A percentile compares a stretch with the other conserved stretches of the same genome.
Evolutionary conservation across 2,888 invertebrate genomes (phyloP).

Genomic region (Athetis lepigone): DNA sequence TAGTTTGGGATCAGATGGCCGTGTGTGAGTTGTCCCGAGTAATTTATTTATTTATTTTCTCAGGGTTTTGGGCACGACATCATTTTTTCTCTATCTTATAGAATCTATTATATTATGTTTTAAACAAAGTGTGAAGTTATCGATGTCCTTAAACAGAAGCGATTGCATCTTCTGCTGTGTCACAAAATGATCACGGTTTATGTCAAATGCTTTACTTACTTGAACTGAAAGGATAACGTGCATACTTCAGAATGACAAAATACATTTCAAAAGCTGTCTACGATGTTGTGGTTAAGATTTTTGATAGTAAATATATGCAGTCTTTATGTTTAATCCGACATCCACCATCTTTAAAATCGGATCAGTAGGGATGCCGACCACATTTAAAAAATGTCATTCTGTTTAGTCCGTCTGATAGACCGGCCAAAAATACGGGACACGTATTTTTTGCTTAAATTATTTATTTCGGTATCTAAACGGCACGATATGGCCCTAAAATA

Average conservation of each 20-base stretch:
- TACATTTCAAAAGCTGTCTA: slow-evolving; percentile 16
- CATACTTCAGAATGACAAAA: slow-evolving; percentile 47
- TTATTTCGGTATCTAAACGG: too few species aligned
- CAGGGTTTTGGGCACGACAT: neutral
- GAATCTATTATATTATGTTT: slow-evolving; percentile 6
- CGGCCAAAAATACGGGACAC: too few species aligned
- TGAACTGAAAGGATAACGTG: slow-evolving; percentile 23
- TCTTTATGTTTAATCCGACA: neutral
- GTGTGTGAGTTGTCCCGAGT: too few species aligned
- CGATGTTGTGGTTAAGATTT: slow-evolving; percentile 26
- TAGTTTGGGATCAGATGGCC: too few species aligned
- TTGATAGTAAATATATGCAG: slow-evolving; percentile 16
- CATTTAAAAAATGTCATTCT: too few species aligned
- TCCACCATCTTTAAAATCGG: neutral
- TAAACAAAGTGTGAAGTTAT: slow-evolving; percentile 9
- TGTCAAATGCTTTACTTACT: slow-evolving; percentile 14
- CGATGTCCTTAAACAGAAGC: neutral
- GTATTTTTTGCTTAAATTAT: too few species aligned
- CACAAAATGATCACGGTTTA: slow-evolving; percentile 42
- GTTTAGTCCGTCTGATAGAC: too few species aligned
- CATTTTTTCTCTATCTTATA: neutral
- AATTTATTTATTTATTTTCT: neutral
- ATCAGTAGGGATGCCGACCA: too few species aligned
- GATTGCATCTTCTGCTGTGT: slow-evolving; percentile 18
- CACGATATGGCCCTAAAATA: neutral